Conservation (phyloP, 1,140 invertebrate genomes). For the Drosophila kohkoa region DNA sequence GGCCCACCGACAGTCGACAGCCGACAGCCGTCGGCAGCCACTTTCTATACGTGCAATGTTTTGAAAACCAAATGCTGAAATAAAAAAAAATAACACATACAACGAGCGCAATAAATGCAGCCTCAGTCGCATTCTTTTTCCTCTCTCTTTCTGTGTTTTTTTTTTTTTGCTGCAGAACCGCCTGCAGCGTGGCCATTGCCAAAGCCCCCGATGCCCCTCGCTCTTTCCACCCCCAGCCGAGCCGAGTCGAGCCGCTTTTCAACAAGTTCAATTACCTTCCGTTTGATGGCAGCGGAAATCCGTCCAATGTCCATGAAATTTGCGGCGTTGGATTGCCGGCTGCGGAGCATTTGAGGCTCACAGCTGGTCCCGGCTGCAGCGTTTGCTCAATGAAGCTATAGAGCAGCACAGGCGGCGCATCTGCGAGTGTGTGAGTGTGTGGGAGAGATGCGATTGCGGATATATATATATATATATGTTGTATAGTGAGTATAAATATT, state of each 20-base stretch:
- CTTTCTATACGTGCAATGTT: conserved; percentile 75
- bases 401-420: conserved; percentile 92
- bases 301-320: conserved; percentile 93
- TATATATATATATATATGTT: conserved; percentile 42
- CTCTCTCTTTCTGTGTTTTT: conserved; percentile 3
- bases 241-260: conserved; percentile 51
- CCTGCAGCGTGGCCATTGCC: conserved; percentile 74
- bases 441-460: conserved; percentile 56
- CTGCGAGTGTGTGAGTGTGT: conserved; percentile 86
- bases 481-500: conserved; percentile 67
- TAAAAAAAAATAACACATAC: conserved; percentile 43
- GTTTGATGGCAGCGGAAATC: conserved; percentile 90
- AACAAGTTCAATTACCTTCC: conserved; percentile 88
- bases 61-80: conserved; percentile 72
- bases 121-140: conserved; percentile 43
- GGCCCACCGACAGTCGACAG: conserved; percentile 43
- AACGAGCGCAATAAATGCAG: conserved; percentile 77
- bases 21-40: conserved; percentile 60
- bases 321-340: conserved; percentile 94
- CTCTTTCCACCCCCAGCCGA: no score
- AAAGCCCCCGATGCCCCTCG: conserved; percentile 27
- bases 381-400: conserved; percentile 94
- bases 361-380: conserved; percentile 92
- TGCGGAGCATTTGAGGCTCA: conserved; percentile 94
- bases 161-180: conserved; percentile 38